These are phyloP conservation scores for Hippopotamyrus pictus DNA, from an alignment of 2,797 vertebrate genomes.

Conservation along the genomic window DNA sequence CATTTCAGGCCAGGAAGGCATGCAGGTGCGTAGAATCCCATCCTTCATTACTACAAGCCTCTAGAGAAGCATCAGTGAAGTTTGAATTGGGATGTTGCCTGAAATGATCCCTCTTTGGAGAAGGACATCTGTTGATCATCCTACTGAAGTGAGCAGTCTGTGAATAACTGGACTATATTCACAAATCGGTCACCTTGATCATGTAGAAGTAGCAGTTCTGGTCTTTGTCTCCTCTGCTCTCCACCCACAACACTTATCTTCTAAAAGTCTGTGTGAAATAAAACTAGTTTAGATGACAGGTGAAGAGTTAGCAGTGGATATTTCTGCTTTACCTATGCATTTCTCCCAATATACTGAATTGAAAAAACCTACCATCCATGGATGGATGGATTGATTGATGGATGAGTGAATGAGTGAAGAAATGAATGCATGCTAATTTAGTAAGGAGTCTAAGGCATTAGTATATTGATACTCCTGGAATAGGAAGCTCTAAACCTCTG, in stretches of 20 bases:
- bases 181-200: background rate
- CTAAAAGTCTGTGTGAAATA: background rate
- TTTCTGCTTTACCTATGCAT: background rate
- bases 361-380: background rate
- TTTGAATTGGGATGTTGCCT: background rate
- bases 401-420: background rate
- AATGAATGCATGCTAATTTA: background rate
- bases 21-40: constrained; percentile 74
- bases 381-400: background rate
- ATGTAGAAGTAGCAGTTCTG: background rate
- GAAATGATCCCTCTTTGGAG: background rate
- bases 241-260: background rate
- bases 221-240: background rate
- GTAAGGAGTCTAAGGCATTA: background rate
- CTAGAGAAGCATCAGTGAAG: background rate
- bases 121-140: background rate
- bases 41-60: background rate
- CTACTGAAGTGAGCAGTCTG: background rate
- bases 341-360: background rate
- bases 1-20: constrained; percentile 90
- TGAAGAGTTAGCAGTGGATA: background rate
- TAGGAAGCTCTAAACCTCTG: background rate
- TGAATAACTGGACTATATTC: background rate
- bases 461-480: background rate
- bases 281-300: background rate